Base-by-base conservation (phyloP, 2,888 invertebrate genomes). In the Cheilosia pagana region DNA sequence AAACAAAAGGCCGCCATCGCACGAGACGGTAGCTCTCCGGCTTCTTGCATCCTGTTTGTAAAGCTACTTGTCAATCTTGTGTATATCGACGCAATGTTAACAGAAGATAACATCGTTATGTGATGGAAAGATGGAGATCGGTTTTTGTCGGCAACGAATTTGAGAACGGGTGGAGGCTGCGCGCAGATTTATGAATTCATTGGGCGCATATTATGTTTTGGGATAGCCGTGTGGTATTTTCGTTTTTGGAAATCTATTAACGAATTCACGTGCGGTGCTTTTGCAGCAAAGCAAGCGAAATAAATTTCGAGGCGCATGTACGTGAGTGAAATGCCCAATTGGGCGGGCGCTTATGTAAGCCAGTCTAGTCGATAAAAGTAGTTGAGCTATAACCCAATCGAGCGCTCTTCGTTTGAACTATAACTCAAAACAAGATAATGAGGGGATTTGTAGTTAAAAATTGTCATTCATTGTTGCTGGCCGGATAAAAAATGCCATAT, bases 31-130 rank as follows among this genome's bases (percentile, higher is more conserved):
- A 67, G 65, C 65, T 52, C 45, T 39, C 8, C 2, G 8, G 8
- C 7, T n/a, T n/a, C n/a, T n/a, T 35, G 75, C 71, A 79, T 79
- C 71, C 81, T 85, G 85, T 79, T 79, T 55, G 53, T 63, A 28
- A 2, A 71, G 43, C 65, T 71, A 53, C 85, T 76, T 85, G 85
- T 71, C 85, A 85, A 85, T 81, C 74, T 81, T 76, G 75, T 85
- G 62, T 71, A 76, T 74, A 76, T 74, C 82, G 43, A 77, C 62
- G 28, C 28, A 50, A 78, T 83, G 82, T 78, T 75, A 60, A 85
- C 79, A 81, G 41, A 65, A 85, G 75, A 85, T 81, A 85, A 85
- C 79, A 85, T 81, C 85, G 79, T 81, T 85, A 76, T 81, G 75
- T 57, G 76, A 75, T 59, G 48, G 45, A 12, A 48, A 70, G 59